Base-by-base conservation (phyloP, 2,113 vertebrate genomes). In the Dermatemys mawii region DNA sequence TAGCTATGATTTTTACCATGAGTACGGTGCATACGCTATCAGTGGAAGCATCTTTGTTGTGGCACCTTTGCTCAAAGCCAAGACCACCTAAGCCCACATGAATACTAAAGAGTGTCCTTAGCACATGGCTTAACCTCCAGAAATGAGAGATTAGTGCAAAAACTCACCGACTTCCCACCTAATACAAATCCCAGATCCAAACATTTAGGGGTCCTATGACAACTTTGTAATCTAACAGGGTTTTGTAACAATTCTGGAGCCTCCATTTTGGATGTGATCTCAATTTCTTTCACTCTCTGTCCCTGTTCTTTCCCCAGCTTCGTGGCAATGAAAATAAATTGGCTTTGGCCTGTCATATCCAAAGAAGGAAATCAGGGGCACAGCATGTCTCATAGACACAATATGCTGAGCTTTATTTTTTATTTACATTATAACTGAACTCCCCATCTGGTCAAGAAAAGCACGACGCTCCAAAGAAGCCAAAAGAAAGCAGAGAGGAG, bases 391-490 rank as follows among this genome's bases (percentile, higher is more conserved):
- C 76, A 92, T 90, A 90, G 96, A 97, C 97, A 89, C 92, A 97
- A 90, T 93, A 93, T 84, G 81, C 84, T 98, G 92, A 96, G 82
- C 93, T 98, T 93, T 96, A 93, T 11, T 90, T 97, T 96, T 97
- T 96, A 88, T 96, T 83, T 92, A 53, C 95, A 89, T 92, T 97
- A 87, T 91, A 96, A 96, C 90, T 96, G 96, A 90, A 91, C 92
- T 94, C 89, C 82, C 79, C 94, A 96, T 86, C 93, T 94, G 97
- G 95, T 92, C 81, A 96, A 96, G 95, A 95, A 97, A 96, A 94
- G 94, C 93, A 97, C 70, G 55, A 92, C 92, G 85, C 81, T 96
- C 60, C 83, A 53, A 76, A 88, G 83, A 96, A 96, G 82, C 60
- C 81, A 94, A 54, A 96, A 95, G 79, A 96, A 95, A 81, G 95